These are phyloP conservation scores for Drosophila sordidapex DNA, from an alignment of 2,888 invertebrate genomes.

Conservation along the genomic window DNA sequence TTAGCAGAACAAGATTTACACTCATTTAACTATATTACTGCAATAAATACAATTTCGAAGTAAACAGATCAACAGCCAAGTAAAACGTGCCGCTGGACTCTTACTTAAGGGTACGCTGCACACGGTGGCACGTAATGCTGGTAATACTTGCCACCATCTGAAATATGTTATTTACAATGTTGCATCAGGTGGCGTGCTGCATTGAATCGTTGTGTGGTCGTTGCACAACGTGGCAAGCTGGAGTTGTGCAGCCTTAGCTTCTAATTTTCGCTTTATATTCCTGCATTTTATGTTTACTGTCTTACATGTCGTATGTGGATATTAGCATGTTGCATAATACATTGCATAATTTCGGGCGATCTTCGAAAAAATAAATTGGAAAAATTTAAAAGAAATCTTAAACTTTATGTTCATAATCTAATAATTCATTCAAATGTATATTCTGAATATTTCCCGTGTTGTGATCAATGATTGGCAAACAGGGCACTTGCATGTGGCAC, in stretches of 20 bases:
- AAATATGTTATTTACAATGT: constrained; percentile 72
- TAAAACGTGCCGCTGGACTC: constrained; percentile 17
- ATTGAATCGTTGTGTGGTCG: constrained; percentile 2
- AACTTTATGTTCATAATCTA: background rate
- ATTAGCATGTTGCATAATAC: constrained; percentile 12
- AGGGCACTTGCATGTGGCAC: constrained; percentile 47
- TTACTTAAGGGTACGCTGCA: constrained; percentile 49
- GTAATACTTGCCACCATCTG: constrained; percentile 50
- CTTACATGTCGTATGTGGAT: constrained; percentile 41
- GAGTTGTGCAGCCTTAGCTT: constrained; percentile 12
- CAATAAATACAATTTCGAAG: constrained; percentile 18
- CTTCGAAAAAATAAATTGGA: background rate
- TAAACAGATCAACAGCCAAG: background rate
- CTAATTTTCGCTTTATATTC: constrained; percentile 39
- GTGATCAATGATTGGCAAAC: constrained; percentile 46
- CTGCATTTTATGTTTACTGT: constrained; percentile 42
- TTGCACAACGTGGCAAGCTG: constrained; percentile 15
- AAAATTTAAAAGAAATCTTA: background rate
- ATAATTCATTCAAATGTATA: constrained; percentile 42
- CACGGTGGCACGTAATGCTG: constrained; percentile 54
- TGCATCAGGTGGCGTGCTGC: constrained; percentile 63
- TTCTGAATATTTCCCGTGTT: constrained; percentile 27
- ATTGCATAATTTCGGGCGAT: constrained; percentile 38
- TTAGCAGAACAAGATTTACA: too few species aligned
- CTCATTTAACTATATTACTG: constrained; percentile 6